Base-by-base conservation (phyloP, 2,113 vertebrate species). In the Caranx melampygus region DNA sequence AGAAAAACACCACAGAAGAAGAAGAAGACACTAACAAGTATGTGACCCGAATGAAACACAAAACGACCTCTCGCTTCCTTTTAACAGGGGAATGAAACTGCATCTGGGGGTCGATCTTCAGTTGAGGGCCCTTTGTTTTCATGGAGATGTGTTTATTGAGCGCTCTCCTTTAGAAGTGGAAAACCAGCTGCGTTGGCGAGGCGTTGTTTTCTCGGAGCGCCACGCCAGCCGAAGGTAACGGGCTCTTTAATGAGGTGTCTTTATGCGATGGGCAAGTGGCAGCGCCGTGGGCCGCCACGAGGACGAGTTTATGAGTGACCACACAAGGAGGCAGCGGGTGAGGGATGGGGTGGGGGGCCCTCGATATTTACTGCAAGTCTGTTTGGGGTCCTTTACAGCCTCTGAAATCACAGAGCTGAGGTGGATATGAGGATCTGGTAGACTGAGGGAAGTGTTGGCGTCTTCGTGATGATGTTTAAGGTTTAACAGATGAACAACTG, bases 261-360 rank as follows among this genome's bases (percentile, higher is more conserved):
- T 89, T 61, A 94, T 51, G 49, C 55, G 35, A 31, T 13, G 20
- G 87, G 85, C 81, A 55, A 91, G 90, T 82, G 91, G 88, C 80
- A 73, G 66, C 42, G 26, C 63, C 33, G 16, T 55, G 40, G 59
- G 31, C 62, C 58, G 88, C 82, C 89, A 92, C 78, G 31, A 72
- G 68, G 83, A 78, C 31, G 74, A 59, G 61, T 93, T 94, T 91
- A 94, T 47, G 63, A 87, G 73, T 10, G 87, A 51, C 91, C 92
- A 92, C 94, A 94, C 92, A 91, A 60, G 65, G 26, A 62, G 85
- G 11, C n/a, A 8, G n/a, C 20, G n/a, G 33, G n/a, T 33, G 35
- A 26, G 72, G 5, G 20, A 54, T 75, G 65, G 78, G 79, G 77
- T 65, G 37, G 77, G 79, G 77, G 42, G 42, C 59, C 79, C 62